Conservation (phyloP, 2,888 invertebrate genomes). For the Galeruca laticollis region DNA sequence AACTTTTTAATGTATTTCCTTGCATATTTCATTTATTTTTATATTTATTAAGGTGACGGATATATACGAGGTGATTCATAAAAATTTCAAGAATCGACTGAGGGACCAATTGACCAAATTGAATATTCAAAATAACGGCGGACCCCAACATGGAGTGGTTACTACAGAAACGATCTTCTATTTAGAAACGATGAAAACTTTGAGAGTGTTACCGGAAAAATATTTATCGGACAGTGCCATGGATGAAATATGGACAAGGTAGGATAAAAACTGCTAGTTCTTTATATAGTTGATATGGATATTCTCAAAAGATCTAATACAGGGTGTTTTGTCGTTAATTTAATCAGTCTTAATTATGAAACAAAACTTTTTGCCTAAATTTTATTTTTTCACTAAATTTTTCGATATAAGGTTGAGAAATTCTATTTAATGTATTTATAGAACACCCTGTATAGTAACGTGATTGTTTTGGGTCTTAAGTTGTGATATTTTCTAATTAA, state of each 20-base stretch:
- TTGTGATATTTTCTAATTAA: conserved; percentile 34
- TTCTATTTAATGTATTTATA: not conserved
- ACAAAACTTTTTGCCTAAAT: no score
- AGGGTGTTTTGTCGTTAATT: not conserved
- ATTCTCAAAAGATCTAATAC: not conserved
- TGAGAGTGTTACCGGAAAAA: conserved; percentile 81
- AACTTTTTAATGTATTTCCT: no score
- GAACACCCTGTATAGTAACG: conserved; percentile 1
- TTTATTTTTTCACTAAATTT: not conserved
- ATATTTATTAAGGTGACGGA: conserved; percentile 64
- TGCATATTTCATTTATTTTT: no score
- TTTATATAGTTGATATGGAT: not conserved
- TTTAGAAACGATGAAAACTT: conserved; percentile 84
- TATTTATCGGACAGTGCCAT: conserved; percentile 82
- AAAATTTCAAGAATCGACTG: conserved; percentile 87
- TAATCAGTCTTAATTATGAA: no score
- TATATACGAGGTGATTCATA: conserved; percentile 77
- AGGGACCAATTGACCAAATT: conserved; percentile 86
- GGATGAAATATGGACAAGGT: conserved; percentile 86
- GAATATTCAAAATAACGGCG: conserved; percentile 95
- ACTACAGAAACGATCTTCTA: conserved; percentile 93
- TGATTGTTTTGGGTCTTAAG: conserved; percentile 19
- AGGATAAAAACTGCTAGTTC: conserved; percentile 50
- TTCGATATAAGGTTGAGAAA: not conserved
- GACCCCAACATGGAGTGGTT: conserved; percentile 95